Evolutionary conservation across 1,140 invertebrate species (phyloP).

Genomic region (Cyphomyrmex costatus): DNA sequence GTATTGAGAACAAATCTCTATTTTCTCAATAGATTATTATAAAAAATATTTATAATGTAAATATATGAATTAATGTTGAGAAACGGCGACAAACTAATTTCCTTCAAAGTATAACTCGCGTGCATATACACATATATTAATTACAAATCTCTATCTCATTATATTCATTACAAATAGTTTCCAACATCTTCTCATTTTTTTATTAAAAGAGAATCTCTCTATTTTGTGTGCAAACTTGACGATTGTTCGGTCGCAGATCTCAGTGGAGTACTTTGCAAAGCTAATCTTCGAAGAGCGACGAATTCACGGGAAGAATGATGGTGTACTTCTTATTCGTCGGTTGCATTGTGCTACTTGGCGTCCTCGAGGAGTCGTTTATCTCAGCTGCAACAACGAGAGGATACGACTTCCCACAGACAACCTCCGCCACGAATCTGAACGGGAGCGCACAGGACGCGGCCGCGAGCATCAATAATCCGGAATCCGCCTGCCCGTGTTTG

Average conservation of each 20-base stretch:
- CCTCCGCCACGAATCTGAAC: background rate
- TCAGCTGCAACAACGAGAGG: background rate
- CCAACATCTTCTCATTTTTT: background rate
- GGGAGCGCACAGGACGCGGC: constrained; percentile 12
- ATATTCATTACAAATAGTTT: background rate
- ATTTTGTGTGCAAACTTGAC: background rate
- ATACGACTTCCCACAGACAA: background rate
- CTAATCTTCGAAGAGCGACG: constrained; percentile 23
- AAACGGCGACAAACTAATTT: too few species aligned
- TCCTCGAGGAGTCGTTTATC: background rate
- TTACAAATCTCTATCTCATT: background rate
- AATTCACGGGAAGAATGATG: background rate
- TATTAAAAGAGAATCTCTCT: background rate
- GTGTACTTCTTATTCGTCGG: constrained; percentile 7
- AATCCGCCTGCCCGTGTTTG: constrained; percentile 20
- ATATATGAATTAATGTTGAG: background rate
- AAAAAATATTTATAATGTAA: background rate
- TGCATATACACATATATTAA: background rate
- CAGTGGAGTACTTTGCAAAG: constrained; percentile 2
- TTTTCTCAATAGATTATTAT: background rate
- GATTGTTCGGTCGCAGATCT: constrained; percentile 21
- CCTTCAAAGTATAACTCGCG: background rate
- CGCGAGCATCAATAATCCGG: constrained; percentile 22
- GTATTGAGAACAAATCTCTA: background rate
- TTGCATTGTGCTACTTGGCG: background rate